Evolutionary conservation across 2,888 invertebrate genomes (phyloP), one percentile per base, ranked within the genome.

Genomic region (Agrypnus murinus): DNA sequence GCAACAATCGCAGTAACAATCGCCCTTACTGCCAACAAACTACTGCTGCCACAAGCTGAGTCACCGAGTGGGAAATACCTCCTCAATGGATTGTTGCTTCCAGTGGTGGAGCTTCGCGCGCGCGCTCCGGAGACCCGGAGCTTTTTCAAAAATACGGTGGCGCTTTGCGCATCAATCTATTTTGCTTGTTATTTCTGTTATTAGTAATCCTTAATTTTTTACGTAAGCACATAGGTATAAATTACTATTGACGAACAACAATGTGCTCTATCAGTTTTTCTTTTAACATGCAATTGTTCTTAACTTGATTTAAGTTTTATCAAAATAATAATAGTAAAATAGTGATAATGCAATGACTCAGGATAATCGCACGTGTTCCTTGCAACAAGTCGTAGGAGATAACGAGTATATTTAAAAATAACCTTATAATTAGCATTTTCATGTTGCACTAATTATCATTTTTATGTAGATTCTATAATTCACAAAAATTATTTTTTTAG

Each of bases 271-370:
- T 72, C 72, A 31, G 40, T 5, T 25, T 43, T 53, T 60, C 45
- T 55, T 69, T 43, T 31, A 66, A 74, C 74, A 74, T 74, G 74
- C 69, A 74, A 73, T 72, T 70, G 74, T 74, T 74, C 67, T 74
- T 72, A 72, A 60, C 71, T 62, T 64, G 63, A 71, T 55, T 36
- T 36, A 12, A 34, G 36, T 38, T 38, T 38, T 55, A 55, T 55
- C 55, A 36, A 36, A 15, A 17, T 38, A 50, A 55, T 55, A 55
- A 36, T 55, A 12, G 55, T 36, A 43, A 55, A 55, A 53, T 34
- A 55, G 32, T 9, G 46, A 60, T 46, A 45, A 34, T n/a, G n/a
- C 25, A 34, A 4, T 32, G 60, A 32, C 7, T 60, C 45, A 60
- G 32, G 60, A 2, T 60, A 45, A 32, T 45, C 46, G 31, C 60